Evolutionary conservation across 2,888 invertebrate species (phyloP).

Genomic region (Lepidochrysops patricia): DNA sequence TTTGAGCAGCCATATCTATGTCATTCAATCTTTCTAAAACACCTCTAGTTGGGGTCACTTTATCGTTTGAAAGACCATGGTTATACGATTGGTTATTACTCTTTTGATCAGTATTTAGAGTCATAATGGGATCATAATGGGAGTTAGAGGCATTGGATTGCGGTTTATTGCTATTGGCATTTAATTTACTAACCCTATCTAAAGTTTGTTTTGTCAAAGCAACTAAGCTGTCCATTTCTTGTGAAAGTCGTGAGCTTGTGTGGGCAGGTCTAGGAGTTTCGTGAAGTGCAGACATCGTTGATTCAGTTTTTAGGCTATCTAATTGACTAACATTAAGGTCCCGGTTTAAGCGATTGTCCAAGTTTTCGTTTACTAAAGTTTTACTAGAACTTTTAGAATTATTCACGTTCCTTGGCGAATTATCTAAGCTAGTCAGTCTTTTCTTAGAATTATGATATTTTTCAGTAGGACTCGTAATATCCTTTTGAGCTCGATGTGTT

Average conservation of each 20-base stretch:
- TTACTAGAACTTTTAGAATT: slow-evolving; percentile 51
- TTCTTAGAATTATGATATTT: slow-evolving; percentile 72
- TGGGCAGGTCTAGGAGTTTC: slow-evolving; percentile 57
- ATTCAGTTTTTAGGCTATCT: slow-evolving; percentile 40
- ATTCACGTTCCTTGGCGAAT: slow-evolving; percentile 57
- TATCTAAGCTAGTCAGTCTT: slow-evolving; percentile 74
- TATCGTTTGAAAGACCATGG: slow-evolving; percentile 49
- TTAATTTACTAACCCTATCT: slow-evolving; percentile 79
- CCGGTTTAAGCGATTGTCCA: slow-evolving; percentile 37
- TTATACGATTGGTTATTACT: slow-evolving; percentile 50
- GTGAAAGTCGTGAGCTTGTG: slow-evolving; percentile 61
- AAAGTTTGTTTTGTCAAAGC: slow-evolving; percentile 79
- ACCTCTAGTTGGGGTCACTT: slow-evolving; percentile 47
- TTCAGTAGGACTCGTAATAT: slow-evolving; percentile 66
- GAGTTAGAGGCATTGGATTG: slow-evolving; percentile 54
- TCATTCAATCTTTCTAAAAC: slow-evolving; percentile 65
- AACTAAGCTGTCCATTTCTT: slow-evolving; percentile 78
- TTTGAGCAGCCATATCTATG: slow-evolving; percentile 70
- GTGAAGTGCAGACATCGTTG: slow-evolving; percentile 62
- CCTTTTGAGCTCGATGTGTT: slow-evolving; percentile 67
- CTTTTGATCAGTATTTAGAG: slow-evolving; percentile 49
- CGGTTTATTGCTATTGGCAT: slow-evolving; percentile 68
- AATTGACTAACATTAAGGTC: slow-evolving; percentile 40
- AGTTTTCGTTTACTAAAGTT: slow-evolving; percentile 47
- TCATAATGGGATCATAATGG: slow-evolving; percentile 51